Base-by-base conservation (phyloP, 2,113 vertebrate species). In the Amazona guildingii region DNA sequence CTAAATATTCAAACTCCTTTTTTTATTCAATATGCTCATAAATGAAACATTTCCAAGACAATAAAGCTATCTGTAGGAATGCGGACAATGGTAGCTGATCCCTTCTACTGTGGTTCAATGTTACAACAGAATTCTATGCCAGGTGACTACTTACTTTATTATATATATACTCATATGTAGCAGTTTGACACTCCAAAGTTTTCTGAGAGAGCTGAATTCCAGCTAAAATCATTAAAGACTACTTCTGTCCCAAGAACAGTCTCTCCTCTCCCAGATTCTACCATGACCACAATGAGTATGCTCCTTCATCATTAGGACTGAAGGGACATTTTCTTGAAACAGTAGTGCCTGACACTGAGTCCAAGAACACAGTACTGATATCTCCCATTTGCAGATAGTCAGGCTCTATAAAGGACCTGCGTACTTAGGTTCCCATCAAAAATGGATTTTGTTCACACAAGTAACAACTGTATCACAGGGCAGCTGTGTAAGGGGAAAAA, bases 31-130 rank as follows among this genome's bases (percentile, higher is more conserved):
- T 79, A 48, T 33, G 29, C 33, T 86, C 18, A 44, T 48, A 95
- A 88, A 94, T 73, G 10, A 86, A 85, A 84, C 18, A 83, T 82
- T 91, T 91, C 62, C n/a, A 91, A 86, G 77, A 84, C 20, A 91
- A 76, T 54, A 79, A 82, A 90, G 43, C 19, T 67, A 33, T 68
- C 55, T 78, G 39, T 55, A 86, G 64, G 46, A 86, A 88, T 28
- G 48, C 35, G 72, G 46, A 39, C 33, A 80, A 76, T 8, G 19
- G 39, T 20, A 72, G 48, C 37, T 77, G n/a, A 83, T 67, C 25
- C 9, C 24, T 13, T 88, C 49, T 77, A 63, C 20, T 54, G 17
- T 33, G 25, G 31, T 80, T 77, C 68, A 81, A 7, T 41, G 23
- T 72, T 78, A 79, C 37, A 76, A 90, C 17, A 83, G 64, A 90